Percentiles rank a stretch among this genome's conserved stretches.
These are phyloP conservation scores for Gymnorhina tibicen DNA, from an alignment of 2,113 vertebrate genomes.

Conservation along the genomic window DNA sequence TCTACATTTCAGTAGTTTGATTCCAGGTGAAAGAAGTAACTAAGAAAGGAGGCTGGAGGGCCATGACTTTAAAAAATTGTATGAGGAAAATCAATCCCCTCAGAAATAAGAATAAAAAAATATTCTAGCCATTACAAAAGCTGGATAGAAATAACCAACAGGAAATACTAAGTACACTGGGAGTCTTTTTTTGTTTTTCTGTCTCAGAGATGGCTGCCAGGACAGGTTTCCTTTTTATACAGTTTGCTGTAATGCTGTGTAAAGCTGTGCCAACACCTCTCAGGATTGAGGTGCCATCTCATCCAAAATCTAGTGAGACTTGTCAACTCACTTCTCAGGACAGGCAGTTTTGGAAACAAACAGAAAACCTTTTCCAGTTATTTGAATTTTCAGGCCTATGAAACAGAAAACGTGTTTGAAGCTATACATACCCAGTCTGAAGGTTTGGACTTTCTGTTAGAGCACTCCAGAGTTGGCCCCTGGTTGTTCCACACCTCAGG, in stretches of 20 bases:
- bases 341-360: background rate
- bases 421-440: background rate
- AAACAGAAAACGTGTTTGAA: background rate
- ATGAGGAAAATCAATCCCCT: background rate
- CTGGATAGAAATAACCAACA: background rate
- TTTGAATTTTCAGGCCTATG: background rate
- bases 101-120: background rate
- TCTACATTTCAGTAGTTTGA: background rate
- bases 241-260: background rate
- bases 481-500: background rate
- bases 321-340: background rate
- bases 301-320: background rate
- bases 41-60: background rate
- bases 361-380: background rate
- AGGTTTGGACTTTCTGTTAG: background rate
- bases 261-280: background rate
- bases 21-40: background rate
- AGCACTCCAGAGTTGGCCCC: accelerated
- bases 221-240: background rate
- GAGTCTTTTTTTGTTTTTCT: background rate
- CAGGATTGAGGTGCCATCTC: background rate
- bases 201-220: background rate
- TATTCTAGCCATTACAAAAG: background rate
- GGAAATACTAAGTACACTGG: background rate
- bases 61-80: background rate